phyloP scores from a whole-genome alignment of 2,888 invertebrate genomes.

The Bibio marci region DNA sequence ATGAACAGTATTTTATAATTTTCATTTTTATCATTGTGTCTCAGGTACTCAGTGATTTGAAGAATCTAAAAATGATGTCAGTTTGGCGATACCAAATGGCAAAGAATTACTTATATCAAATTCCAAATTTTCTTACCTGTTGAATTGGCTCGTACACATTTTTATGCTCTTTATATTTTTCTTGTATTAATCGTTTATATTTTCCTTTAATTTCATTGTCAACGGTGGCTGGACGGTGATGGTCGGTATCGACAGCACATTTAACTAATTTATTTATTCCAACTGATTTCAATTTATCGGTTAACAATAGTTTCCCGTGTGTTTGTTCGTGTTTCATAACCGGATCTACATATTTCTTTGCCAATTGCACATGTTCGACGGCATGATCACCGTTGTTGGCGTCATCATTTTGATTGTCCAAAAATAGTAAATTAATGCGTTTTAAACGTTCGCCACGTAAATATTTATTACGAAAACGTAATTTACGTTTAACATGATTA shows the following conservation, averaged over 20 bases:
- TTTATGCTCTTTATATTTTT: background rate
- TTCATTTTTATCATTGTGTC: background rate
- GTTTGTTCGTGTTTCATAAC: background rate
- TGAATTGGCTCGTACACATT: no score
- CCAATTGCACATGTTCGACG: background rate
- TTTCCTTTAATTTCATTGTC: constrained; percentile 1
- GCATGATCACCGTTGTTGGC: background rate
- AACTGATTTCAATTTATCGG: background rate
- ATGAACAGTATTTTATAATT: no score
- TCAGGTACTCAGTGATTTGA: background rate
- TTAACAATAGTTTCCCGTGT: background rate
- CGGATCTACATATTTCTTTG: background rate
- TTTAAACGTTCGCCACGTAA: constrained; percentile 6
- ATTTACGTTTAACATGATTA: constrained; percentile 3
- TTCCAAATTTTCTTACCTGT: no score
- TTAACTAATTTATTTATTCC: no score
- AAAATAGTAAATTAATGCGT: constrained; percentile 7
- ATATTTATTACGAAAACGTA: constrained; percentile 7
- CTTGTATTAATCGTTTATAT: background rate
- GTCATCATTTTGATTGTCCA: constrained; percentile 4
- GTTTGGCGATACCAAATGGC: no score
- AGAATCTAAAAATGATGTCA: no score
- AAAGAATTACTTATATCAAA: no score
- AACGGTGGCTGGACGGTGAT: background rate
- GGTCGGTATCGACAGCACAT: no score